phyloP scores from a whole-genome alignment of 1,140 invertebrate genomes.

The Drosophila seguyi region DNA sequence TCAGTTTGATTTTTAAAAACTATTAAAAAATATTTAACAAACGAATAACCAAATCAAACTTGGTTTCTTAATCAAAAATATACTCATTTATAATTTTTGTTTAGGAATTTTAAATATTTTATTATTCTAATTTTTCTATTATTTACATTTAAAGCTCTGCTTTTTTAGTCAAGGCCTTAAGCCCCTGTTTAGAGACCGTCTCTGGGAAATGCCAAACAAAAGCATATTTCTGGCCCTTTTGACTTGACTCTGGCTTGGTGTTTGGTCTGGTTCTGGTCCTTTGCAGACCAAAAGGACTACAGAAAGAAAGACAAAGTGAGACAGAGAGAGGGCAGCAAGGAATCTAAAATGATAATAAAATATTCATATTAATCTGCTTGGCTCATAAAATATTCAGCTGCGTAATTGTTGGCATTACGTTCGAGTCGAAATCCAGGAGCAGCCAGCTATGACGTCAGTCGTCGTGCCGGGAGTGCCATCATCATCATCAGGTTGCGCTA shows the following conservation, averaged over 20 bases:
- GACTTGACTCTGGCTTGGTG: constrained; percentile 60
- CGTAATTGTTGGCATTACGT: constrained; percentile 82
- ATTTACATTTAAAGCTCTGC: not conserved
- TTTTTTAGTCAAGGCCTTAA: constrained; percentile 4
- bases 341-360: constrained; percentile 85
- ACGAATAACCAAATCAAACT: not conserved
- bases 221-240: constrained; percentile 76
- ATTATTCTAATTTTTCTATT: no score
- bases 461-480: constrained; percentile 33
- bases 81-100: not conserved
- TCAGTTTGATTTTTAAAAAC: not conserved
- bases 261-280: constrained; percentile 6
- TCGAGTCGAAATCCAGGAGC: constrained; percentile 34
- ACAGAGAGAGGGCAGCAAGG: constrained; percentile 52
- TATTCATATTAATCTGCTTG: constrained; percentile 84
- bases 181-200: constrained; percentile 16
- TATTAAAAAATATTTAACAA: not conserved
- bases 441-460: constrained; percentile 52
- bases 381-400: constrained; percentile 83
- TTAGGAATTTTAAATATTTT: not conserved
- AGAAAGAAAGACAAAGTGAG: not conserved
- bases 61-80: no score
- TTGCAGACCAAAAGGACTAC: not conserved
- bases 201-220: constrained; percentile 73
- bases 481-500: constrained; percentile 31